A percentile compares a stretch with the other conserved stretches of the same genome.
Evolutionary conservation across 2,888 invertebrate genomes (phyloP).

Genomic region (Ryuthela nishihirai): DNA sequence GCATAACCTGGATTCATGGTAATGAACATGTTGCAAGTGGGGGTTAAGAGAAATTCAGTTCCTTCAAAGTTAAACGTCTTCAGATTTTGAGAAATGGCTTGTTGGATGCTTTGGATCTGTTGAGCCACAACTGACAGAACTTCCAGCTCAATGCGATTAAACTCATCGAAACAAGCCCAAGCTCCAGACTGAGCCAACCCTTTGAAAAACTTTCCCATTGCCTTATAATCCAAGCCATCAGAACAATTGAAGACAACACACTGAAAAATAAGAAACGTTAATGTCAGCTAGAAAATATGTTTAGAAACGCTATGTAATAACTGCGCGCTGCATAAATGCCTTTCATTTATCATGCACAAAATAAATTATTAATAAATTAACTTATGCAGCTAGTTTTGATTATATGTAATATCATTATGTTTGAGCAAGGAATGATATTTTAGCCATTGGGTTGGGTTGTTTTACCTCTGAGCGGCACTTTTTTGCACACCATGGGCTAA

Average conservation of each 20-base stretch:
- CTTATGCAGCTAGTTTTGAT: too few relatives aligned
- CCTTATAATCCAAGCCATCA: constrained; percentile 87
- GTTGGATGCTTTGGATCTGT: constrained; percentile 87
- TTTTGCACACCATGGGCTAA: too few relatives aligned
- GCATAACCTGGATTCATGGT: constrained; percentile 96
- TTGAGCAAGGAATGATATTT: too few relatives aligned
- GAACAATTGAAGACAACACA: constrained; percentile 97
- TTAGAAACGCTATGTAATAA: too few relatives aligned
- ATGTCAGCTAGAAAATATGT: too few relatives aligned
- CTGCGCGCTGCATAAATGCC: too few relatives aligned
- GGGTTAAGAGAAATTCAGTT: constrained; percentile 76
- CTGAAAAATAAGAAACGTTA: constrained; percentile 43
- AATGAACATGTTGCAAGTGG: constrained; percentile 83
- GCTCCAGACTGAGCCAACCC: constrained; percentile 87
- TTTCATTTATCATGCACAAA: too few relatives aligned
- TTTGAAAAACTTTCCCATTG: constrained; percentile 94
- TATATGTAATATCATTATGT: too few relatives aligned
- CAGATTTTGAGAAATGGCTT: constrained; percentile 72
- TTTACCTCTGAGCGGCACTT: too few relatives aligned
- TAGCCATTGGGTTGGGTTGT: too few relatives aligned
- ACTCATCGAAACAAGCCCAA: constrained; percentile 94
- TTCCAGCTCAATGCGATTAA: constrained; percentile 88
- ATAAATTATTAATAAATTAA: too few relatives aligned
- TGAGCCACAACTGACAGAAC: constrained; percentile 91
- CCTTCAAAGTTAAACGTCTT: constrained; percentile 86